phyloP scores from a whole-genome alignment of 1,140 invertebrate species.

The Drosophila seguyi region DNA sequence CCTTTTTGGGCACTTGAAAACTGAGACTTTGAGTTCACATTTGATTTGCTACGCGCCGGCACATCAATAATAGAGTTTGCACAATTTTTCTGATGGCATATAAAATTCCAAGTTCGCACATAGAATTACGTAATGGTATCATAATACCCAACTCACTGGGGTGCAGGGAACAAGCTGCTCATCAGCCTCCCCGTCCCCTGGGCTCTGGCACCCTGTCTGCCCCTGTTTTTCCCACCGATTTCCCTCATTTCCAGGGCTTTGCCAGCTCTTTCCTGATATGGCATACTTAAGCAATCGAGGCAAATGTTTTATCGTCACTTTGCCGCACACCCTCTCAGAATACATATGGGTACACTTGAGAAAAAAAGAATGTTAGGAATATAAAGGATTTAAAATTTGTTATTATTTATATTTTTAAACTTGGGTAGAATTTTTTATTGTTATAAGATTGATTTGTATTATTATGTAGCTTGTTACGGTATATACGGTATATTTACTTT shows the following conservation, averaged over 20 bases:
- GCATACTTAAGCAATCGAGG: constrained; percentile 81
- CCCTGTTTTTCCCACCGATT: constrained; percentile 12
- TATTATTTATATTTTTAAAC: not conserved
- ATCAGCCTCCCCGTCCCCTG: constrained; percentile 9
- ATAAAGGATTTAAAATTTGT: too few species aligned
- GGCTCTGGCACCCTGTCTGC: too few species aligned
- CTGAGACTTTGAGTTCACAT: constrained; percentile 6
- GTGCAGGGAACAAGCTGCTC: constrained; percentile 49
- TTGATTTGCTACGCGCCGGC: constrained; percentile 30
- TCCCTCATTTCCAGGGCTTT: constrained; percentile 46
- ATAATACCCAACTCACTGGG: constrained; percentile 60
- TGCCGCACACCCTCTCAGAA: constrained; percentile 57
- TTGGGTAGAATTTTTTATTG: too few species aligned
- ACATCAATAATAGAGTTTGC: constrained; percentile 50
- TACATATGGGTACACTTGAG: not conserved
- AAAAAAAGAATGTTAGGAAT: not conserved
- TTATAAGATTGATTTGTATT: too few species aligned
- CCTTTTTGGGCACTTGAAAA: not conserved
- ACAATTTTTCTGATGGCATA: constrained; percentile 42
- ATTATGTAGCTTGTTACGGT: too few species aligned
- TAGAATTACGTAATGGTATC: constrained; percentile 62
- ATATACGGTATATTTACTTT: too few species aligned
- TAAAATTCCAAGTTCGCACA: constrained; percentile 37
- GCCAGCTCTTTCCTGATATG: constrained; percentile 50
- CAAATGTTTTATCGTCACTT: constrained; percentile 84